Evolutionary conservation across 2,888 invertebrate species (phyloP).

Genomic region (Theretra japonica): DNA sequence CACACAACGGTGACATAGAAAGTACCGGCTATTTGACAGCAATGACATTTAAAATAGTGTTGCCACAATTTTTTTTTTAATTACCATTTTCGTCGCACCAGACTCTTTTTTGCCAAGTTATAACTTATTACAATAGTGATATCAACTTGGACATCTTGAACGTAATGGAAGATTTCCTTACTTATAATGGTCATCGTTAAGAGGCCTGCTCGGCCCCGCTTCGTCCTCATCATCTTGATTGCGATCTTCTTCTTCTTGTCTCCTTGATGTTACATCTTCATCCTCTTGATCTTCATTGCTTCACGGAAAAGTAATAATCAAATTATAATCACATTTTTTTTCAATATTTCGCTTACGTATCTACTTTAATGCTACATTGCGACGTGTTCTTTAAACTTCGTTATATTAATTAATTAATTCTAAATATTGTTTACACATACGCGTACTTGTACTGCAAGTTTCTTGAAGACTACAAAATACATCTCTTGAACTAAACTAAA

Average conservation of each 20-base stretch:
- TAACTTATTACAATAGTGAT: too few relatives aligned
- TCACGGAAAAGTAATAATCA: slow-evolving; percentile 16
- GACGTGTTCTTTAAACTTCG: too few relatives aligned
- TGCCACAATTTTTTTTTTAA: too few relatives aligned
- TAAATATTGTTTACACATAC: not conserved
- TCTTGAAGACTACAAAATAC: not conserved
- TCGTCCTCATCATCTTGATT: slow-evolving; percentile 48
- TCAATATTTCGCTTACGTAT: not conserved
- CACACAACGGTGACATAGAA: too few relatives aligned
- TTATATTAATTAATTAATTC: too few relatives aligned
- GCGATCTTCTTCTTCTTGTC: slow-evolving; percentile 21
- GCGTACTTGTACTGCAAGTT: not conserved
- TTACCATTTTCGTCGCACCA: too few relatives aligned
- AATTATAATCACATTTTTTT: not conserved
- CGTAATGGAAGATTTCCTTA: slow-evolving; percentile 39
- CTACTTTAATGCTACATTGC: not conserved
- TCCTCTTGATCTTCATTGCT: slow-evolving; percentile 31
- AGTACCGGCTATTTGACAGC: too few relatives aligned
- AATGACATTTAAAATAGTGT: too few relatives aligned
- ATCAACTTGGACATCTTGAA: too few relatives aligned
- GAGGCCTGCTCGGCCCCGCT: slow-evolving; percentile 66
- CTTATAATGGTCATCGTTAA: slow-evolving; percentile 73
- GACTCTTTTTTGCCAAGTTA: too few relatives aligned
- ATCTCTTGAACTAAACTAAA: too few relatives aligned
- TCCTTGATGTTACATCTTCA: not conserved